Base-by-base conservation (phyloP, 2,113 vertebrate species). In the Syrrhaptes paradoxus region DNA sequence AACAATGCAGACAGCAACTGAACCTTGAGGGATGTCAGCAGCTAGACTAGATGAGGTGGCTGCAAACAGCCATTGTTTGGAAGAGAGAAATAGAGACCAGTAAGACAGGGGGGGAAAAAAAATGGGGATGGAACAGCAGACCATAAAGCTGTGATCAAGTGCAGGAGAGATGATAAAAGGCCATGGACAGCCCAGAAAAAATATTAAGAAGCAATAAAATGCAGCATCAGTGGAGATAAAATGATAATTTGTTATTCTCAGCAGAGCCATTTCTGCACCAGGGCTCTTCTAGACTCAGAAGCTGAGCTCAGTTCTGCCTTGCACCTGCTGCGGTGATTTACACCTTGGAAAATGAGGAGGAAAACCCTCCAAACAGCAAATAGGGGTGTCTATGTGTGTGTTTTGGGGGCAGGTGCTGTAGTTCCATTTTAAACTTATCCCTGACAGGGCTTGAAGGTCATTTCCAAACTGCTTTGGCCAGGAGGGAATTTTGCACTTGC, bases 121-220 rank as follows among this genome's bases (percentile, higher is more conserved):
- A 73, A n/a, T 17, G 24, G 84, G 46, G 81, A 46, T 90, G 90
- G 75, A 90, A 52, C 45, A 85, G 51, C 18, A 90, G 85, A 54
- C 32, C 55, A 48, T 82, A 87, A 93, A 90, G 74, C 55, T 36
- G 67, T 52, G 78, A 90, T 92, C 54, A 85, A 91, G 66, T 87
- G 61, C 68, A 93, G 72, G 72, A 24, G 48, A 83, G 86, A 78
- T 87, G 92, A 93, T 87, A 84, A 96, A 96, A 92, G 81, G 74
- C 79, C 57, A 10, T 11, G 57, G 83, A 48, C 82, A 87, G 71
- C 87, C 67, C 85, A 72, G 59, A 75, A 95, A 92, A 95, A 93
- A 90, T 61, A 95, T 67, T 89, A 90, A 97, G 94, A 87, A 97
- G 93, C 81, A 95, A 93, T 93, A 95, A 97, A 96, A 93, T 49